Evolutionary conservation across 1,140 invertebrate species (phyloP), one percentile per base, ranked within the genome.

Genomic region (Macrobrachium nipponense): DNA sequence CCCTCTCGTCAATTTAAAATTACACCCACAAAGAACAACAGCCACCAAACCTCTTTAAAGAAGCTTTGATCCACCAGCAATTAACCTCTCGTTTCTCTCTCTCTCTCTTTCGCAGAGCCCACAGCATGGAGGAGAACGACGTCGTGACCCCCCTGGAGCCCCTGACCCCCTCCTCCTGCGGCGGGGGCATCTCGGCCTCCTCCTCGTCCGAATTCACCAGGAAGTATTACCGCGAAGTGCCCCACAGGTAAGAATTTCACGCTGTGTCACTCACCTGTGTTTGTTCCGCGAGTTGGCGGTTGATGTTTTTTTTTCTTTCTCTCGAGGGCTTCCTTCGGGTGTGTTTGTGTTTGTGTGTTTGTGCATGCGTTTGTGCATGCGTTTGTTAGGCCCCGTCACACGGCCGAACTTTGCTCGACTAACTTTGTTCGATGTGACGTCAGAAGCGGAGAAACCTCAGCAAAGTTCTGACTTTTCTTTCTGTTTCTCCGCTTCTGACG

Each of bases 121-220:
- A 17, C 73, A 84, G 76, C 73, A 84, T 73, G 51, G 84, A 86
- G 43, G 76, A 79, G 12, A 27, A 58, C n/a, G 84, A 86, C 23
- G 77, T 86, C 2, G 70, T 86, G 23, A 64, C 84, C 0, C 84
- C 84, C 51, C 78, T 86, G 36, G 84, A 86, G 59, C 84, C 84
- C 64, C 84, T 80, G 12, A 86, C 84, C 3, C 84, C 84, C n/a
- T 86, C 84, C 58, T 86, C 84, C 12, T 86, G 84, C 58, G 51
- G 51, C 12, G 84, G 84, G 5, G 84, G 84, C 20, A 73, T 80
- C 23, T 80, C 77, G 0, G 61, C 84, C 23, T 80, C 84, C 4
- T 86, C 84, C 66, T 86, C 84, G 2, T 86, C 77, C 15, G 77
- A 80, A 11, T 80, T 80, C 18, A 43, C n/a, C 51, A 61, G n/a